Percentiles rank a stretch among this genome's conserved stretches.
Conservation (phyloP, 2,888 invertebrate genomes). For the Ernsta delagoae region DNA sequence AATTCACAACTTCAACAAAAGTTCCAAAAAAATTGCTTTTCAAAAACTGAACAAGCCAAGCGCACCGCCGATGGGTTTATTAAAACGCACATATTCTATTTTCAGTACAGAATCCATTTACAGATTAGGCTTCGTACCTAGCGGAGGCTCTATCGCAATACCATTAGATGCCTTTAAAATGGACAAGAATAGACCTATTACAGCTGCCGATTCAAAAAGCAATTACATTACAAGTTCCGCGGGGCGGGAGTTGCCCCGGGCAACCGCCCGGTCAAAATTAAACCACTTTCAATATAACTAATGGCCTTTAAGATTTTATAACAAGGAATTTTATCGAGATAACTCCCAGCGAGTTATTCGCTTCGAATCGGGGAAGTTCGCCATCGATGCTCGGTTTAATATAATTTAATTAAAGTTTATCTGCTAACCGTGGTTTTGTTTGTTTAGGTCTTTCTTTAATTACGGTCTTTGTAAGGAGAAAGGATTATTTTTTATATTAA, state of each 20-base stretch:
- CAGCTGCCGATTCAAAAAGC: constrained; percentile 46
- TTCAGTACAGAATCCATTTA: constrained; percentile 30
- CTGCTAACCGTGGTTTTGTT: background rate
- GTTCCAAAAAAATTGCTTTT: too few species aligned
- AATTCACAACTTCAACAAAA: too few species aligned
- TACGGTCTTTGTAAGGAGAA: too few species aligned
- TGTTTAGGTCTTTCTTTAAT: background rate
- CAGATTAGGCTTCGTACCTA: constrained; percentile 17
- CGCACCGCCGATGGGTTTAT: constrained; percentile 5
- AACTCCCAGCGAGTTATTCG: constrained; percentile 38
- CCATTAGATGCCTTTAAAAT: constrained; percentile 40
- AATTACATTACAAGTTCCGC: constrained; percentile 53
- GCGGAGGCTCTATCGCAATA: constrained; percentile 31
- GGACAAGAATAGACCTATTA: constrained; percentile 37
- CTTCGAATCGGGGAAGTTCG: constrained; percentile 51
- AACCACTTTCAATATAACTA: constrained; percentile 53
- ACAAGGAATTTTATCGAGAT: constrained; percentile 51
- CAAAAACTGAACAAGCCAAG: background rate
- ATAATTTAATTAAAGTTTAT: constrained; percentile 4
- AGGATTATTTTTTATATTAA: too few species aligned
- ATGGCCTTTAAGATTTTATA: constrained; percentile 54
- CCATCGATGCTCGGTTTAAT: constrained; percentile 10
- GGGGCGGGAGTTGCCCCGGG: constrained; percentile 44
- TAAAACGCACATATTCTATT: constrained; percentile 15
- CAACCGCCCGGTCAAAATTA: constrained; percentile 49